A percentile compares a stretch with the other conserved stretches of the same genome.
phyloP scores from a whole-genome alignment of 2,888 invertebrate species.

The Muscina levida region DNA sequence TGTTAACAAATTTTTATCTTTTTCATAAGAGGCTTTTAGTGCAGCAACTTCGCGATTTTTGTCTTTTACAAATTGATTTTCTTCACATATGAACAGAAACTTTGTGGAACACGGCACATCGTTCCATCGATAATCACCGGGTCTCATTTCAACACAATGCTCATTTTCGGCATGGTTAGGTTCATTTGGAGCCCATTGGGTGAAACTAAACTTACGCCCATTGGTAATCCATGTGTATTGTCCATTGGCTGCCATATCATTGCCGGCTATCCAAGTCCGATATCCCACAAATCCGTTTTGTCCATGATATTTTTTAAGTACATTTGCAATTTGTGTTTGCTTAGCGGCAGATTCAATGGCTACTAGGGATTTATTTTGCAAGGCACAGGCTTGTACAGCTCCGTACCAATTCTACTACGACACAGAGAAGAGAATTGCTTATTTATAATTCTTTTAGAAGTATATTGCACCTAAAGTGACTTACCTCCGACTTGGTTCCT shows the following conservation, averaged over 20 bases:
- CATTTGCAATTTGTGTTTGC: slow-evolving; percentile 22
- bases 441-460: too few species aligned
- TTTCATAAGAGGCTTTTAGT: too few species aligned
- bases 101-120: slow-evolving; percentile 24
- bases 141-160: slow-evolving; percentile 32
- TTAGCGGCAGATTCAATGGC: slow-evolving; percentile 23
- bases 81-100: slow-evolving; percentile 40
- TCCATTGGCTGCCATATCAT: slow-evolving; percentile 26
- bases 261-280: slow-evolving; percentile 26
- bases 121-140: slow-evolving; percentile 14
- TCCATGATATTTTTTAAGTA: slow-evolving; percentile 13
- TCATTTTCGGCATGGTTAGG: slow-evolving; percentile 22
- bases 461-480: not conserved
- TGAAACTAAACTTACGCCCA: slow-evolving; percentile 25
- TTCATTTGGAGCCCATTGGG: slow-evolving; percentile 28
- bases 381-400: slow-evolving; percentile 39
- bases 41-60: not conserved
- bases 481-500: slow-evolving; percentile 16
- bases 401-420: slow-evolving; percentile 37
- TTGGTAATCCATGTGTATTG: slow-evolving; percentile 31
- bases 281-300: too few species aligned
- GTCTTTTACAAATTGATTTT: slow-evolving; percentile 21
- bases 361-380: slow-evolving; percentile 38
- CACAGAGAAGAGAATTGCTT: too few species aligned
- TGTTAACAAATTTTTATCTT: too few species aligned